A percentile compares a stretch with the other conserved stretches of the same genome.
Conservation (phyloP, 2,888 invertebrate genomes). For the Agrotis segetum region DNA sequence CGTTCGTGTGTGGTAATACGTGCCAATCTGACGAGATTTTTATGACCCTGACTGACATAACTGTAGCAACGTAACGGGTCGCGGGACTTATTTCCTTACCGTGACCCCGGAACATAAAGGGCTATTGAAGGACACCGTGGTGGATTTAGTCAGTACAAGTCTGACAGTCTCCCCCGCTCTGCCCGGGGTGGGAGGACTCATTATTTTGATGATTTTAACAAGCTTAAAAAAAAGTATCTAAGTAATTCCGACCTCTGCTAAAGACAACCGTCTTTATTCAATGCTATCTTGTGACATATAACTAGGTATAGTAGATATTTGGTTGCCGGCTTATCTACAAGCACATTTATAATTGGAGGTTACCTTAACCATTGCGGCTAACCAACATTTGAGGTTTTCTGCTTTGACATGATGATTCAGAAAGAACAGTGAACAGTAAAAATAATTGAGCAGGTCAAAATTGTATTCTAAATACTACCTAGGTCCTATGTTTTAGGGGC, state of each 20-base stretch:
- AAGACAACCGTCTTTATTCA: not conserved
- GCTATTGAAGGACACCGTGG: too few relatives aligned
- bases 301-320: not conserved
- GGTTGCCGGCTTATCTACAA: not conserved
- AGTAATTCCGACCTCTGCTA: too few relatives aligned
- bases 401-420: not conserved
- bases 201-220: too few relatives aligned
- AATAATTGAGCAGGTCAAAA: not conserved
- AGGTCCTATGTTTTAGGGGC: not conserved
- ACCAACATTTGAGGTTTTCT: not conserved
- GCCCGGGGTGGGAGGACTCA: too few relatives aligned
- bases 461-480: not conserved
- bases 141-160: too few relatives aligned
- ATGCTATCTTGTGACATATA: not conserved
- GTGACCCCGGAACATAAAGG: too few relatives aligned
- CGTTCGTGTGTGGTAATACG: slow-evolving; percentile 44
- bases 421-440: not conserved
- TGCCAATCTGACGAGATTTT: slow-evolving; percentile 58
- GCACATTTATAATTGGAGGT: slow-evolving; percentile 2
- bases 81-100: too few relatives aligned
- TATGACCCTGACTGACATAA: slow-evolving; percentile 65
- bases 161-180: too few relatives aligned
- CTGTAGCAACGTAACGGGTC: slow-evolving; percentile 59
- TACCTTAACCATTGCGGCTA: slow-evolving; percentile 1
- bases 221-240: too few relatives aligned